phyloP scores from a whole-genome alignment of 2,113 vertebrate species.

The Riparia riparia region DNA sequence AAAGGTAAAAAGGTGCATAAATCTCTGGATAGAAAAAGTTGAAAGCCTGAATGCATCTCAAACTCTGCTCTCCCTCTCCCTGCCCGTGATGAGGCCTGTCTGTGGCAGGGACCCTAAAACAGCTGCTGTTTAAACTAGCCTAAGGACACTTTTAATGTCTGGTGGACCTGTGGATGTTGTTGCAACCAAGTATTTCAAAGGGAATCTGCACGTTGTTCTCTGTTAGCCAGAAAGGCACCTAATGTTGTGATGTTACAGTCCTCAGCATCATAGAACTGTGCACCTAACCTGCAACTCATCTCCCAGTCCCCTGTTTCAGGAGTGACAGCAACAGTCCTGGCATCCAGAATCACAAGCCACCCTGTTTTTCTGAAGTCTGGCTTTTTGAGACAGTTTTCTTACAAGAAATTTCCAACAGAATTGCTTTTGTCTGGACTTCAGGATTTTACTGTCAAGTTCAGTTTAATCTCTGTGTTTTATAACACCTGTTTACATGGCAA shows the following conservation, averaged over 20 bases:
- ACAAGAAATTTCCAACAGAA: background rate
- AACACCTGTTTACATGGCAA: background rate
- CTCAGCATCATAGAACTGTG: background rate
- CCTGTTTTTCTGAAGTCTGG: background rate
- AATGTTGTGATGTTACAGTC: background rate
- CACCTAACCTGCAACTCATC: background rate
- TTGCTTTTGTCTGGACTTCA: background rate
- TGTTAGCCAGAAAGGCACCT: background rate
- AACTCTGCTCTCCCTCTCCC: background rate
- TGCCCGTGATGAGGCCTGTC: rapidly evolving
- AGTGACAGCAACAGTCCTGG: background rate
- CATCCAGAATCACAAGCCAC: background rate
- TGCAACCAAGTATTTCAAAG: background rate
- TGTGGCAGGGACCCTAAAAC: background rate
- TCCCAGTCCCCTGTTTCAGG: background rate
- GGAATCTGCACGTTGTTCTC: background rate
- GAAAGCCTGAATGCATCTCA: rapidly evolving
- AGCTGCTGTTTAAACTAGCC: background rate
- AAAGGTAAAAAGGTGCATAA: background rate
- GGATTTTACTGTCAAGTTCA: background rate
- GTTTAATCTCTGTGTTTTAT: background rate
- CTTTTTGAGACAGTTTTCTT: background rate
- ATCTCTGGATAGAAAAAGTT: background rate
- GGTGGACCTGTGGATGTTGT: background rate
- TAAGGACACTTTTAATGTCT: background rate